phyloP scores from a whole-genome alignment of 1,140 invertebrate genomes.

The Zaprionus taronus region DNA sequence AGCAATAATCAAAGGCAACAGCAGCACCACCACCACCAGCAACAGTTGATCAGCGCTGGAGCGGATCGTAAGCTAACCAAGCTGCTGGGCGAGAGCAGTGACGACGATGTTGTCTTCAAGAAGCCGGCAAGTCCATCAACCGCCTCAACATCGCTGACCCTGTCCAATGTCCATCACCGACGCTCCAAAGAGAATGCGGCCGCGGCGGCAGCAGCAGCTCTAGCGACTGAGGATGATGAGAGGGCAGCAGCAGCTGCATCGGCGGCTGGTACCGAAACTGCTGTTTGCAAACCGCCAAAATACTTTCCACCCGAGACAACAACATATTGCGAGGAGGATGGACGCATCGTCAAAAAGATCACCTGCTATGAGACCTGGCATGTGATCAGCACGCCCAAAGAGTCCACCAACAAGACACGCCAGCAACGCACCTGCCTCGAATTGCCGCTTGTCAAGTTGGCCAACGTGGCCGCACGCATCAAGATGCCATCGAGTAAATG shows the following conservation, averaged over 20 bases:
- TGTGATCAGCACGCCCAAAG: constrained; percentile 68
- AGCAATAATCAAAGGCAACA: constrained; percentile 45
- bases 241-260: neutral
- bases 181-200: constrained; percentile 7
- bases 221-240: neutral
- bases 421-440: constrained; percentile 74
- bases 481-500: constrained; percentile 66
- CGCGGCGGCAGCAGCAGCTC: constrained; percentile 13
- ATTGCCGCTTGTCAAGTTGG: constrained; percentile 73
- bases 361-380: constrained; percentile 84
- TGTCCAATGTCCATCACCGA: constrained; percentile 2
- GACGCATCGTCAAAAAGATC: constrained; percentile 82
- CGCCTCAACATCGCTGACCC: constrained; percentile 6
- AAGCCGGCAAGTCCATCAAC: constrained; percentile 53
- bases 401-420: constrained; percentile 29
- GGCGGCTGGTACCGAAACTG: neutral
- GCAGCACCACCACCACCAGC: constrained; percentile 2
- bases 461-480: constrained; percentile 66
- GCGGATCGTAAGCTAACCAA: constrained; percentile 57
- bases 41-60: neutral
- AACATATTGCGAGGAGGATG: constrained; percentile 71
- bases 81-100: constrained; percentile 46
- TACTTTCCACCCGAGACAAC: constrained; percentile 77
- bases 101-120: constrained; percentile 57
- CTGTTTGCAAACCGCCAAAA: constrained; percentile 37